Conservation (phyloP, 2,113 vertebrate species). For the Phylloscopus trochilus region DNA sequence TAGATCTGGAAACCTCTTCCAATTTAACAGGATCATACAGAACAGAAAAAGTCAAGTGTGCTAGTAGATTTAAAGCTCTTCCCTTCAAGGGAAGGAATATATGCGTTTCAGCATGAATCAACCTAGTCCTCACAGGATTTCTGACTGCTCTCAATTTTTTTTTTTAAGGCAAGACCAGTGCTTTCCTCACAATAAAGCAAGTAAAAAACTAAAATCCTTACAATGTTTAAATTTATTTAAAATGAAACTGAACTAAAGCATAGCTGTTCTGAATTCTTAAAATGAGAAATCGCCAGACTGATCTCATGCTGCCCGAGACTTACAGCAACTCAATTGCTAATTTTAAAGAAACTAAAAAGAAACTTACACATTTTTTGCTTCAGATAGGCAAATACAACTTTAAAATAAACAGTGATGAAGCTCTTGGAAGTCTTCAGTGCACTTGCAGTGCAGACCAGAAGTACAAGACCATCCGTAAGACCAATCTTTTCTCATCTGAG, state of each 20-base stretch:
- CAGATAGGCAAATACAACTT: constrained; percentile 43
- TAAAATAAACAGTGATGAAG: constrained; percentile 7
- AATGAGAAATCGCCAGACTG: constrained; percentile 8
- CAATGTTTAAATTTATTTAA: constrained; percentile 18
- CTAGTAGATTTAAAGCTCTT: constrained; percentile 50
- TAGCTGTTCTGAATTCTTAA: background rate
- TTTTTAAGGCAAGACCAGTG: background rate
- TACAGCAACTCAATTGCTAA: background rate
- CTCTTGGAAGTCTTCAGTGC: background rate
- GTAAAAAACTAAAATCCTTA: background rate
- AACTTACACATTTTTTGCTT: constrained; percentile 53
- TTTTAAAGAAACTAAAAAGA: constrained; percentile 50
- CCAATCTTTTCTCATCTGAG: background rate
- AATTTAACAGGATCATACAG: constrained; percentile 68
- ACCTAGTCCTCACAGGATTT: constrained; percentile 9
- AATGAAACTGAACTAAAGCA: constrained; percentile 17
- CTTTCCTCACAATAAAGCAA: constrained; percentile 35
- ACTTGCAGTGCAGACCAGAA: background rate
- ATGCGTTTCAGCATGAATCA: constrained; percentile 45
- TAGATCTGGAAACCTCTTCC: constrained; percentile 73
- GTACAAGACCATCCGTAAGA: background rate
- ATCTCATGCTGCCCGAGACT: background rate
- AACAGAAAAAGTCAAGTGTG: constrained; percentile 70
- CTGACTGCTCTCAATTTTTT: background rate
- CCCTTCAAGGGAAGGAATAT: constrained; percentile 40